Evolutionary conservation across 2,888 invertebrate genomes (phyloP), one percentile per base, ranked within the genome.

Genomic region (Malthinus flaveolus): DNA sequence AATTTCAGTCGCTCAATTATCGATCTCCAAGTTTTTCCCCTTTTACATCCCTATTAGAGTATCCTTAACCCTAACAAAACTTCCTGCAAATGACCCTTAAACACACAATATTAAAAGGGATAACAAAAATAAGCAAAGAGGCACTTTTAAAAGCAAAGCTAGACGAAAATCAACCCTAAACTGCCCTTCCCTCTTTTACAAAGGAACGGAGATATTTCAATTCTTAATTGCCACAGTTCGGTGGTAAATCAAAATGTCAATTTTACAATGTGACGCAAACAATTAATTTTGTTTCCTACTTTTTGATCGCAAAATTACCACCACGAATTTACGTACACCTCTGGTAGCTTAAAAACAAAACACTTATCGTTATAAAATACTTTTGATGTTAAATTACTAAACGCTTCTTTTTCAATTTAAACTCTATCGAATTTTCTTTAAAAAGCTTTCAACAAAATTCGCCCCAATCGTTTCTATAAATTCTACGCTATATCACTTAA

Each of bases 351-450:
- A 23, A 23, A 37, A 23, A 42, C 39, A 42, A 13, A 23, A 42
- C 39, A 42, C 39, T 42, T 42, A 42, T 42, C 39, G 39, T 42
- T 42, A 42, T 42, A 42, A 42, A 42, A 42, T 23, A 42, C 39
- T 42, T 42, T 42, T 42, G 39, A 42, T 42, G 39, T 42, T 42
- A 42, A 42, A 42, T 42, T 42, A 42, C 39, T 42, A 42, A 42
- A 42, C 39, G 39, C 39, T 42, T 42, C 39, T 42, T 42, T 42
- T 42, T 23, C 39, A 42, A 42, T 42, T 42, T 42, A 42, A 23
- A 42, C 39, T 42, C 39, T 13, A 42, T 42, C 15, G 39, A 42
- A 42, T 42, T 42, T 42, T 42, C 39, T 42, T 42, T 42, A 42
- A 42, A 42, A 42, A 42, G 15, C 39, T 42, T 42, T 23, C 23